These are phyloP conservation scores for Acrobasis suavella DNA, from an alignment of 2,888 invertebrate species.

Conservation along the genomic window DNA sequence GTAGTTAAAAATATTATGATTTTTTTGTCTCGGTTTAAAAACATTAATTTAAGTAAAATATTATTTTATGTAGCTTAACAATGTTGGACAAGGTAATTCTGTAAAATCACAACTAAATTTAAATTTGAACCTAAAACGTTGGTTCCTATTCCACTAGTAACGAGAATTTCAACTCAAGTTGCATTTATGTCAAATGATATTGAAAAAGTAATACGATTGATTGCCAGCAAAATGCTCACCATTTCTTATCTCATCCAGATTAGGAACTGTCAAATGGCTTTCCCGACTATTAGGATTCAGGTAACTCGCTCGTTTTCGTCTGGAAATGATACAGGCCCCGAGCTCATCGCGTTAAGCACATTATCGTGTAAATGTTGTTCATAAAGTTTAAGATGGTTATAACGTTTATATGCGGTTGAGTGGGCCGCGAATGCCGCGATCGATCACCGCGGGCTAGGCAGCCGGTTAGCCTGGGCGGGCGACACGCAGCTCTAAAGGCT, in stretches of 20 bases:
- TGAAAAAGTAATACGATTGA: neutral
- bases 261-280: neutral
- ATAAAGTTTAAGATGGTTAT: conserved; percentile 38
- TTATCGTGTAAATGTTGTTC: conserved; percentile 35
- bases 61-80: too few relatives aligned
- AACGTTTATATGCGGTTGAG: conserved; percentile 35
- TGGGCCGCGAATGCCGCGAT: conserved; percentile 47
- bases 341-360: conserved; percentile 27
- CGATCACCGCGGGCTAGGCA: conserved; percentile 45
- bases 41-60: neutral
- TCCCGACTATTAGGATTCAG: conserved; percentile 11
- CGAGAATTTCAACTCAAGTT: neutral
- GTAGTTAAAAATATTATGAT: too few relatives aligned
- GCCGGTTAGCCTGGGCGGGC: conserved; percentile 50
- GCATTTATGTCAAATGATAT: neutral
- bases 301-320: conserved; percentile 18
- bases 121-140: too few relatives aligned
- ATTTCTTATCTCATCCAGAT: neutral
- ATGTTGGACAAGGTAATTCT: too few relatives aligned
- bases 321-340: conserved; percentile 6
- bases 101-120: too few relatives aligned
- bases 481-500: conserved; percentile 53
- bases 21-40: too few relatives aligned
- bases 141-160: neutral
- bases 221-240: neutral